Evolutionary conservation across 1,140 invertebrate genomes (phyloP), one percentile per base, ranked within the genome.

Genomic region (Halotydeus destructor): DNA sequence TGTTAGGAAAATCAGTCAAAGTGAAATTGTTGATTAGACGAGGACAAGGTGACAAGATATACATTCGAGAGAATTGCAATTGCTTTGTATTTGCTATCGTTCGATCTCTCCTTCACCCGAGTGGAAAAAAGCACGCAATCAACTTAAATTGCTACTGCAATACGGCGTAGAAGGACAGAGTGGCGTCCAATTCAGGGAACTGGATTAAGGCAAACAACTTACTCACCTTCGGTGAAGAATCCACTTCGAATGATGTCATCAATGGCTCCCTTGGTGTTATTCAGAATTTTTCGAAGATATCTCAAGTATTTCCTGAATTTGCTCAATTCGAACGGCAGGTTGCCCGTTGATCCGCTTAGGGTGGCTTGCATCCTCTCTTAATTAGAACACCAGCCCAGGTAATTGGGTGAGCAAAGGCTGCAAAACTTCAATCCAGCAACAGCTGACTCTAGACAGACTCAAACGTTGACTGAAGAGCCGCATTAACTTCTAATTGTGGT

Each of bases 181-280:
- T 24, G 5, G 9, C 11, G 25, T 38, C 8, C 40, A 18, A 28
- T 5, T 14, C 26, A 19, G 12, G 28, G 16, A 11, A 6, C 19
- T 26, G 37, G 39, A 48, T 39, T 3, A 18, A 3, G 11, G 27
- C 14, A 38, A 12, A 12, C n/a, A 26, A 22, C 21, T 42, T 34
- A 58, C 55, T 64, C 64, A 77, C 75, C 70, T 58, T 63, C 65
- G 31, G 68, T 63, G 50, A 76, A 65, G 37, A 74, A 65, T 41
- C 67, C 68, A 52, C 64, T 63, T 38, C 62, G 56, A 31, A 64
- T 67, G 44, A 76, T 73, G 38, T 74, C 66, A 44, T 70, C 65
- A 34, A 78, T 60, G 5, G 71, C 66, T 47, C 62, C 61, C 50
- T 69, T 63, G 2, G 76, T 78, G 55, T 78, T 74, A 5, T 64